phyloP scores from a whole-genome alignment of 2,113 vertebrate genomes.

The Rhagologus leucostigma region DNA sequence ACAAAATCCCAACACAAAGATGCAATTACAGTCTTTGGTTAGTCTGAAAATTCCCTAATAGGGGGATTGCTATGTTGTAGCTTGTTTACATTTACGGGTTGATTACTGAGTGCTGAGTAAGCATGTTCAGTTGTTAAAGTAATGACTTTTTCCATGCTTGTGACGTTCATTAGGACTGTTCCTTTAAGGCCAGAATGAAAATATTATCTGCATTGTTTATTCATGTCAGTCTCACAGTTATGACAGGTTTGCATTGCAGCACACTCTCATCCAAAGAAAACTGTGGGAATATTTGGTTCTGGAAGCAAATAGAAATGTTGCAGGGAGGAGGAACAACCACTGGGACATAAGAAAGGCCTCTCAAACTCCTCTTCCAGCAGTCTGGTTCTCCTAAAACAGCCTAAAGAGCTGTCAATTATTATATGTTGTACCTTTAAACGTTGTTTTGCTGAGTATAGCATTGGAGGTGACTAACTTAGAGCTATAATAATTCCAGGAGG shows the following conservation, averaged over 20 bases:
- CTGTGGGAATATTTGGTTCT: neutral
- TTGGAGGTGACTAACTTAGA: neutral
- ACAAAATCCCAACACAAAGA: neutral
- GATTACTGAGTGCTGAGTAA: neutral
- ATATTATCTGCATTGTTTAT: conserved; percentile 32
- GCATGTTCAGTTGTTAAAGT: neutral
- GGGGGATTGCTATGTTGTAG: neutral
- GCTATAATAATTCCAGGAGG: neutral
- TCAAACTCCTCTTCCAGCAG: neutral
- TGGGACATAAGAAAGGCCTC: neutral
- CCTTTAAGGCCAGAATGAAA: neutral
- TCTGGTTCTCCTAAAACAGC: neutral
- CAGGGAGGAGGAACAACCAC: neutral
- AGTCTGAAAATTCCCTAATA: neutral
- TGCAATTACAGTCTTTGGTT: neutral
- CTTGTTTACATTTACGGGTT: neutral
- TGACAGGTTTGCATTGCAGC: conserved; percentile 10
- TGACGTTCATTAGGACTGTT: neutral
- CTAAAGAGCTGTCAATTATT: neutral
- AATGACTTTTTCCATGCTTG: neutral
- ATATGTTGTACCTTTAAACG: neutral
- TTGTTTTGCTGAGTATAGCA: neutral
- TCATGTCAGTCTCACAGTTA: neutral
- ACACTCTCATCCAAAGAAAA: neutral
- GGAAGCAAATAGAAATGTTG: neutral